phyloP scores from a whole-genome alignment of 2,888 invertebrate species.

The Malachius bipustulatus region DNA sequence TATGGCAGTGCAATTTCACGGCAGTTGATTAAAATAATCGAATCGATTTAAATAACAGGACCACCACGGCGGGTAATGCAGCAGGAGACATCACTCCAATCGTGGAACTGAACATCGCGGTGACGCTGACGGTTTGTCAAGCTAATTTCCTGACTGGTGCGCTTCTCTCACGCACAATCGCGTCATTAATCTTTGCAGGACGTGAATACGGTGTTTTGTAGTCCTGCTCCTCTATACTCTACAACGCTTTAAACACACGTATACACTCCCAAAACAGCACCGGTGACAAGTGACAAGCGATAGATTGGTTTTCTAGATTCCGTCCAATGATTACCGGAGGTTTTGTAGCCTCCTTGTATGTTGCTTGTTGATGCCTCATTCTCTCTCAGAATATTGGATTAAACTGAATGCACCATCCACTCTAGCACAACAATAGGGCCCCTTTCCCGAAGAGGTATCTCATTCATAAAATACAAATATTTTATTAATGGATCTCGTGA shows the following conservation, averaged over 20 bases:
- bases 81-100: too few species aligned
- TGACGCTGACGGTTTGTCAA: constrained; percentile 3
- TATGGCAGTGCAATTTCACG: too few species aligned
- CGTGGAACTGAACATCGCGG: too few species aligned
- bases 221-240: constrained; percentile 21
- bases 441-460: too few species aligned
- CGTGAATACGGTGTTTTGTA: constrained; percentile 33
- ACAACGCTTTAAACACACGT: constrained; percentile 31
- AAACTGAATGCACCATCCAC: neutral
- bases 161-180: constrained; percentile 30
- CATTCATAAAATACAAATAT: too few species aligned
- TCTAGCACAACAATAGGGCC: too few species aligned
- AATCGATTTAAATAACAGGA: too few species aligned
- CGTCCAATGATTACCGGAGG: constrained; percentile 26
- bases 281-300: constrained; percentile 35
- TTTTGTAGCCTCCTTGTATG: constrained; percentile 3
- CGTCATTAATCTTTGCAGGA: constrained; percentile 34
- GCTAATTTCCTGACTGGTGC: constrained; percentile 3
- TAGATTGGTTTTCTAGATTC: constrained; percentile 35
- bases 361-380: constrained; percentile 2
- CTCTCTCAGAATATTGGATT: neutral
- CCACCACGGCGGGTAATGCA: too few species aligned
- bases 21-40: too few species aligned
- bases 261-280: constrained; percentile 19
- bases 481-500: too few species aligned